Base-by-base conservation (phyloP, 2,888 invertebrate species). In the Patella ulyssiponensis region DNA sequence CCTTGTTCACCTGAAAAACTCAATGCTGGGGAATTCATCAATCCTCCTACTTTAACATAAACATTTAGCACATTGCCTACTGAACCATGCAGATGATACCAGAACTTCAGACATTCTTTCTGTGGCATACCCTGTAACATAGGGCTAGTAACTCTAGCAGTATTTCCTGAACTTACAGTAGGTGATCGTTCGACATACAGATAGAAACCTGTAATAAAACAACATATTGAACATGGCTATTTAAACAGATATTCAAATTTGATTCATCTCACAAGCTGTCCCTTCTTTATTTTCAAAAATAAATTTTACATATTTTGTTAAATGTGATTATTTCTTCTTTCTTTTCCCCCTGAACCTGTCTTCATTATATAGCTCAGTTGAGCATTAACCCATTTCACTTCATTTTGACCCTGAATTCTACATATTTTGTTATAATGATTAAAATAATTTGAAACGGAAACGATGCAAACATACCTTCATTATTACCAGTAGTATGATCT, bases 121-220 rank as follows among this genome's bases (percentile, higher is more conserved):
- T 82, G 81, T n/a, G 23, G 79, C 64, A 64, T 64, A 20, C 64
- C 64, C 23, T 64, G 64, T 20, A 64, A 64, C 64, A 23, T 64
- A 3, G 11, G 20, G 14, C 64, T 64, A 15, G 64, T 14, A 23
- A 89, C 80, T 44, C 93, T 90, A 0, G 94, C 94, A 33, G 91
- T 90, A 85, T 94, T 94, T 1, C 94, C 94, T 4, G 93, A 93
- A 79, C 92, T 86, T 70, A 94, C 90, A 0, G 94, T 94, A 81
- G 93, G 93, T 3, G 93, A 87, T 7, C 86, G 79, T 76, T 88
- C 88, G 44, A 88, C 86, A 79, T 86, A 88, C 58, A 88, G 80
- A 81, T 88, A 90, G 79, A 87, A 85, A 27, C 90, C 88, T 88
- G 79, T 0, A 77, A 77, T 73, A 23, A 64, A 54, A 33, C 12